phyloP scores from a whole-genome alignment of 2,888 invertebrate species.

The Cheilosia pagana region DNA sequence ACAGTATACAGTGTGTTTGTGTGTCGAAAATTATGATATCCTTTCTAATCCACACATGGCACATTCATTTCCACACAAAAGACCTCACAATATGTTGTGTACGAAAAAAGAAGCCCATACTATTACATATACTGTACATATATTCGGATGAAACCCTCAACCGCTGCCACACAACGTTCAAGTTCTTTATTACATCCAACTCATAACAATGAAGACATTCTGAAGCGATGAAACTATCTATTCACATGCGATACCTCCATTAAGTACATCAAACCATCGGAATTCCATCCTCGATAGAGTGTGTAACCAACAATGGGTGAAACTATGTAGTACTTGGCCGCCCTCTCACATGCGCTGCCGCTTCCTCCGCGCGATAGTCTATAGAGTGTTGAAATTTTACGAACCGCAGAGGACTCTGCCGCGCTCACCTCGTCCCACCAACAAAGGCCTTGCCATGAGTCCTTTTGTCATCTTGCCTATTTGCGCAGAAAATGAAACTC shows the following conservation, averaged over 20 bases:
- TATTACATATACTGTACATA: too few relatives aligned
- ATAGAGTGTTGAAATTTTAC: slow-evolving; percentile 18
- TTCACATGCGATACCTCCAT: slow-evolving; percentile 74
- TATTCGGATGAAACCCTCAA: slow-evolving; percentile 32
- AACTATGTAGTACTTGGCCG: slow-evolving; percentile 16
- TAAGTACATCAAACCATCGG: slow-evolving; percentile 72
- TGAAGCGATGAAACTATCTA: slow-evolving; percentile 71
- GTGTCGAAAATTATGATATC: slow-evolving; percentile 69
- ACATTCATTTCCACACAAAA: slow-evolving; percentile 70
- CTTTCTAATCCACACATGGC: slow-evolving; percentile 69
- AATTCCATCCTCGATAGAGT: slow-evolving; percentile 71
- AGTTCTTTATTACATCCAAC: slow-evolving; percentile 72
- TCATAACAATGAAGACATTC: slow-evolving; percentile 74
- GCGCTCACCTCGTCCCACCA: background rate
- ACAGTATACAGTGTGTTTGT: slow-evolving; percentile 1
- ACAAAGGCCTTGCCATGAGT: slow-evolving; percentile 21
- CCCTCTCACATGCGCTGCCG: background rate
- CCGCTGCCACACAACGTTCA: slow-evolving; percentile 48
- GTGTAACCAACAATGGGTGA: slow-evolving; percentile 67
- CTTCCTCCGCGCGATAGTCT: background rate
- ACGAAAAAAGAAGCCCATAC: slow-evolving; percentile 29
- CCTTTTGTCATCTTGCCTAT: slow-evolving; percentile 68
- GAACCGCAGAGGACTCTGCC: slow-evolving; percentile 18
- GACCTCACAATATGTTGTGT: slow-evolving; percentile 41
- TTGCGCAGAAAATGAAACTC: slow-evolving; percentile 59